phyloP scores from a whole-genome alignment of 2,113 vertebrate genomes.

The Syngnathus floridae region DNA sequence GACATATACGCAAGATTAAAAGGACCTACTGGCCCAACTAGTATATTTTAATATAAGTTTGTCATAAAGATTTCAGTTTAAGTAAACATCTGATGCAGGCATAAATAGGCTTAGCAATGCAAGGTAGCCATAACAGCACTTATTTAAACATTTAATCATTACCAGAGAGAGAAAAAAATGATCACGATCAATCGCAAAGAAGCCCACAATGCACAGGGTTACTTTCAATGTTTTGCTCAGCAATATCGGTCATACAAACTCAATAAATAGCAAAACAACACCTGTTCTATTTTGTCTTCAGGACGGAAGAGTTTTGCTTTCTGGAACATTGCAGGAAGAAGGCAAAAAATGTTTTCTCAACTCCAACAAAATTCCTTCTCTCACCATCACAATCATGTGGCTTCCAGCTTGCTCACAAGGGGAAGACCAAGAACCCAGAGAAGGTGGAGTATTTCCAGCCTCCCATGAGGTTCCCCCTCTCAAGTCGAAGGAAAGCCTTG shows the following conservation, averaged over 20 bases:
- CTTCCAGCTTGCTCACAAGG: conserved; percentile 62
- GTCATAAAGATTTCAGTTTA: conserved; percentile 50
- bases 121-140: conserved; percentile 32
- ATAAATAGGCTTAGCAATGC: conserved; percentile 28
- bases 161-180: conserved; percentile 6
- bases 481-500: conserved; percentile 80
- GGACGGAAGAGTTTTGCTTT: conserved; percentile 7
- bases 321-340: background rate
- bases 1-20: background rate
- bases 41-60: conserved; percentile 35
- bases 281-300: conserved; percentile 10
- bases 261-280: conserved; percentile 23
- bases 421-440: conserved; percentile 84
- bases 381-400: background rate
- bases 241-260: conserved; percentile 20
- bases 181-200: conserved; percentile 32
- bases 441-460: conserved; percentile 89
- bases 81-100: conserved; percentile 55
- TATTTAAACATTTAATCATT: conserved; percentile 23
- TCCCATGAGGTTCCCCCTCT: conserved; percentile 81
- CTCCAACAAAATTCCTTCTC: background rate
- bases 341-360: background rate
- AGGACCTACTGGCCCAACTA: background rate
- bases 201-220: conserved; percentile 38
- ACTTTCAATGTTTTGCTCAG: conserved; percentile 27